Base-by-base conservation (phyloP, 2,888 invertebrate genomes). In the Bellardia bayeri region DNA sequence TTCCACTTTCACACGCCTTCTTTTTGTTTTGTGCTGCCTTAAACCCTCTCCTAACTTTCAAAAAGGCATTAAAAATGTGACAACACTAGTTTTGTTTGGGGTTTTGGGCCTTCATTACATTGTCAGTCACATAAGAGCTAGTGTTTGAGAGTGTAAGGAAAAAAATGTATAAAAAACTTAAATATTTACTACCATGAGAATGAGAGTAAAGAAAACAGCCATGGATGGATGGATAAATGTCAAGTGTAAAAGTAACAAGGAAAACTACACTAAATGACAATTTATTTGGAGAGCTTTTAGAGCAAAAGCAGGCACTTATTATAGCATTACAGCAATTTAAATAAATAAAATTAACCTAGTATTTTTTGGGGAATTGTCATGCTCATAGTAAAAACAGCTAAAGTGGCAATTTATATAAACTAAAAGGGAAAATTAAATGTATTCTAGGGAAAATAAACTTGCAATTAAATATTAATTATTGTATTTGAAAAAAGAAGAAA, bases 221-320 rank as follows among this genome's bases (percentile, higher is more conserved):
- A 90, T 89, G 89, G 90, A 91, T 91, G 90, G 90, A 91, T 91
- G 90, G 90, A 89, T 90, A 88, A 89, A 90, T 91, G 90, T 90
- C 92, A 90, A 89, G 90, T 89, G 89, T 71, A 64, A 56, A 64
- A 45, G 56, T 71, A 78, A 71, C 76, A 78, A 78, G 63, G 49
- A 69, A 63, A 63, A 69, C 63, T 89, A 89, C 89, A 90, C 90
- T 91, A 89, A 91, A 91, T 90, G 91, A 88, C 90, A 91, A 90
- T 91, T 90, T 90, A 90, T 90, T 42, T 58, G 11, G 5, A 71
- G 63, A 78, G 63, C 49, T 51, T 83, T 76, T 69, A 54, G n/a
- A 16, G 56, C 9, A 37, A 30, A 71, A 8, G 3, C 23, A 66
- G 13, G 14, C 16, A 64, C 37, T 66, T 51, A 51, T 23, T 76